Evolutionary conservation across 2,113 vertebrate genomes (phyloP), one percentile per base, ranked within the genome.

Genomic region (Gobio gobio): DNA sequence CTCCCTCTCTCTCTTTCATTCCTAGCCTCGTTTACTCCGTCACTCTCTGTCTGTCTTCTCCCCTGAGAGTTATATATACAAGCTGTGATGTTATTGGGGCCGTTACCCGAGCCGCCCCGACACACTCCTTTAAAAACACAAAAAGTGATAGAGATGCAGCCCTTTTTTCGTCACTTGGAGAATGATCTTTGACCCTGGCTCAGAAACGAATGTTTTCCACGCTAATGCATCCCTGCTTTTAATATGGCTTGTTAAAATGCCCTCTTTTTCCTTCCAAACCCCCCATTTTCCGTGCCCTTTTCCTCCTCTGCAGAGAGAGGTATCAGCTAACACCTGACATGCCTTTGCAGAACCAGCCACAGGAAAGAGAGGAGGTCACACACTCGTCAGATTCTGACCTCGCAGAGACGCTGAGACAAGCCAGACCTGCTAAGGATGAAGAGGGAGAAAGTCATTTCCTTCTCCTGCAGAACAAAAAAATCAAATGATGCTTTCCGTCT

Each of bases 291-390:
- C 68, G 12, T 87, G 90, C 75, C 70, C 47, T 40, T 89, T 86
- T 86, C 77, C 77, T 87, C 77, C 81, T 86, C 64, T 83, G 66
- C 87, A 86, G 75, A 90, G 87, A 88, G 88, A 82, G 70, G 87
- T 91, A 91, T 94, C 93, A 88, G 78, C 86, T 92, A 90, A 92
- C 89, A 90, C 89, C 91, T 90, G 87, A 89, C 89, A 89, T 63
- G 84, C 16, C 29, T 87, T 91, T 83, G 33, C 82, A 84, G 88
- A 83, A 86, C 72, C 78, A 58, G 90, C 85, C 84, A 86, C 89
- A 90, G 94, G 91, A 94, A 93, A 89, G 66, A 84, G 85, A 89
- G 43, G 82, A 89, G 90, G 90, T 91, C 91, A 85, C 74, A 78
- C 61, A 26, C 82, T 88, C 14, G 78, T 91, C 91, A 90, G 89